Conservation (phyloP, 2,113 vertebrate genomes). For the Struthio camelus region DNA sequence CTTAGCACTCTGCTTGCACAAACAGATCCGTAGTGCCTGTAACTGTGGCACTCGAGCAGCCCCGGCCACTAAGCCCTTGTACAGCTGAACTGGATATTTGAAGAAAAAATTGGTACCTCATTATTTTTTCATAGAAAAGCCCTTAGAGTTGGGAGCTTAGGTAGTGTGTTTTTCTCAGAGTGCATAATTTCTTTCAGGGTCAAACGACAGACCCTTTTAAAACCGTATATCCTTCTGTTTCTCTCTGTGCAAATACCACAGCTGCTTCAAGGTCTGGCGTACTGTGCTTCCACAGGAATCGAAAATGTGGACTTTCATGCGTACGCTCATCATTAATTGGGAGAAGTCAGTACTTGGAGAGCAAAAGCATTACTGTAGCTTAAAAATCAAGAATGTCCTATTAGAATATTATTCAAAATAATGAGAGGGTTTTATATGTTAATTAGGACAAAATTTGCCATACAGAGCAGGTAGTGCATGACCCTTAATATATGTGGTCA, state of each 20-base stretch:
- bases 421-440: neutral
- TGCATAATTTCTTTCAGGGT: neutral
- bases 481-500: neutral
- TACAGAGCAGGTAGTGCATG: neutral
- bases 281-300: neutral
- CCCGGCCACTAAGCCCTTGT: fast-evolving
- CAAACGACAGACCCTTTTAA: neutral
- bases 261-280: neutral
- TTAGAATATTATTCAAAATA: neutral
- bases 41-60: fast-evolving
- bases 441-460: neutral
- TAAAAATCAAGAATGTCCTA: neutral
- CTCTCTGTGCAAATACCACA: neutral
- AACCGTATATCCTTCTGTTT: neutral
- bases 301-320: neutral
- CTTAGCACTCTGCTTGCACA: neutral
- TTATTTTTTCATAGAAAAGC: neutral
- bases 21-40: neutral
- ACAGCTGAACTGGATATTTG: no score
- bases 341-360: neutral
- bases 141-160: neutral
- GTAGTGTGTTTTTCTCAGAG: neutral
- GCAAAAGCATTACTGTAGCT: neutral
- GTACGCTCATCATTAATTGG: neutral
- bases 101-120: neutral